These are phyloP conservation scores for Thysanoteuthis rhombus DNA, from an alignment of 2,888 invertebrate genomes.

Conservation along the genomic window DNA sequence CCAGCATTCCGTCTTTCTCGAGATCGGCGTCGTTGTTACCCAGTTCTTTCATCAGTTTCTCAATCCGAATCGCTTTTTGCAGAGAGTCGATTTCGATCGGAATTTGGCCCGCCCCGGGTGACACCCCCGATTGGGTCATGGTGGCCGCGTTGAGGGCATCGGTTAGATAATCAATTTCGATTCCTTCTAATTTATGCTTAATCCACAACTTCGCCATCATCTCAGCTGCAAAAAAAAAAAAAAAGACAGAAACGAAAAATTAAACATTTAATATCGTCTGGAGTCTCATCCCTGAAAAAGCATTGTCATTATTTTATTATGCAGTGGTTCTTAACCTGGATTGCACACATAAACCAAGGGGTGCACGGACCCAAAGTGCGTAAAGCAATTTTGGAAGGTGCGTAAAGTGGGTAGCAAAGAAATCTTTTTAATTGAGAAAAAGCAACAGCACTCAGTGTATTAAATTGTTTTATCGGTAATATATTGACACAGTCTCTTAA, in stretches of 20 bases:
- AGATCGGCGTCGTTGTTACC: background rate
- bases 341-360: too few species aligned
- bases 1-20: background rate
- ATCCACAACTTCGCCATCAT: slow-evolving; percentile 29
- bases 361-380: too few species aligned
- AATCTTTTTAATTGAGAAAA: too few species aligned
- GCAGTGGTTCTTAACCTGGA: too few species aligned
- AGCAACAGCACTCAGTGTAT: too few species aligned
- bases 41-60: slow-evolving; percentile 19
- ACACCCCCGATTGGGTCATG: slow-evolving; percentile 41
- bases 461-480: too few species aligned
- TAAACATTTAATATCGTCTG: too few species aligned
- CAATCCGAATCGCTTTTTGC: background rate
- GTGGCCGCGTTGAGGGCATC: slow-evolving; percentile 54
- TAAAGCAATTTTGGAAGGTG: too few species aligned
- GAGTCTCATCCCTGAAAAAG: too few species aligned
- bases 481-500: too few species aligned
- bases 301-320: too few species aligned
- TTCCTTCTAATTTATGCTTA: slow-evolving; percentile 45
- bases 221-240: background rate
- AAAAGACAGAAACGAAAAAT: background rate
- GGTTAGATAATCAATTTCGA: slow-evolving; percentile 56
- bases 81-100: background rate
- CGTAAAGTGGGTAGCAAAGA: too few species aligned
- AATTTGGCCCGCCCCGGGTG: background rate